Conservation (phyloP, 1,140 invertebrate species). For the Bacillus rossius region DNA sequence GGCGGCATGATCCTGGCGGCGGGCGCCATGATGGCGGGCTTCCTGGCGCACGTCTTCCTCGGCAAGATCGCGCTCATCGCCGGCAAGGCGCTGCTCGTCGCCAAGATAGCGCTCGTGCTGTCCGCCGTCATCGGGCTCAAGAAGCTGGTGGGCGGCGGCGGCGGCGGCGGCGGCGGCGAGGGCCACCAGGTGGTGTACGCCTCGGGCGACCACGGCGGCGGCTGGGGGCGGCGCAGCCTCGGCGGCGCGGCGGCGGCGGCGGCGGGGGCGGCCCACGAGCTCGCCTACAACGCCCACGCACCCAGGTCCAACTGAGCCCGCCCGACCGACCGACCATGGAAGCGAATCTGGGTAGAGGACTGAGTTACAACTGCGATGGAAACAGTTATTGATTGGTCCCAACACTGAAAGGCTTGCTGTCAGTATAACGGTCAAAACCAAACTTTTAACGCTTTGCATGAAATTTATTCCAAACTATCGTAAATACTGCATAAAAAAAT, state of each 20-base stretch:
- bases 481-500: too few relatives aligned
- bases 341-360: too few relatives aligned
- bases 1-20: conserved; percentile 53
- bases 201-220: background rate
- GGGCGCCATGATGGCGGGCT: conserved; percentile 54
- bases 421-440: too few relatives aligned
- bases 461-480: too few relatives aligned
- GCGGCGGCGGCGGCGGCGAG: conserved; percentile 20
- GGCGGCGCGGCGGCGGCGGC: conserved; percentile 35
- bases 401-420: too few relatives aligned
- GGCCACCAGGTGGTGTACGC: background rate
- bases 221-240: conserved; percentile 34
- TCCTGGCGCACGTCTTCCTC: conserved; percentile 58
- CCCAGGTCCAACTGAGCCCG: background rate
- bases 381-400: too few relatives aligned
- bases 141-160: conserved; percentile 48
- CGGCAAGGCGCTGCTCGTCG: conserved; percentile 58
- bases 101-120: conserved; percentile 60
- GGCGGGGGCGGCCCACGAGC: conserved; percentile 16
- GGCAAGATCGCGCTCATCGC: conserved; percentile 61
- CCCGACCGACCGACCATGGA: background rate
- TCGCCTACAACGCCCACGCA: conserved; percentile 24
- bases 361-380: too few relatives aligned
- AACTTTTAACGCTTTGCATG: too few relatives aligned
- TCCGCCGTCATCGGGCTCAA: conserved; percentile 60